A percentile compares a stretch with the other conserved stretches of the same genome.
phyloP scores from a whole-genome alignment of 2,113 vertebrate species.

The Fulmarus glacialis region DNA sequence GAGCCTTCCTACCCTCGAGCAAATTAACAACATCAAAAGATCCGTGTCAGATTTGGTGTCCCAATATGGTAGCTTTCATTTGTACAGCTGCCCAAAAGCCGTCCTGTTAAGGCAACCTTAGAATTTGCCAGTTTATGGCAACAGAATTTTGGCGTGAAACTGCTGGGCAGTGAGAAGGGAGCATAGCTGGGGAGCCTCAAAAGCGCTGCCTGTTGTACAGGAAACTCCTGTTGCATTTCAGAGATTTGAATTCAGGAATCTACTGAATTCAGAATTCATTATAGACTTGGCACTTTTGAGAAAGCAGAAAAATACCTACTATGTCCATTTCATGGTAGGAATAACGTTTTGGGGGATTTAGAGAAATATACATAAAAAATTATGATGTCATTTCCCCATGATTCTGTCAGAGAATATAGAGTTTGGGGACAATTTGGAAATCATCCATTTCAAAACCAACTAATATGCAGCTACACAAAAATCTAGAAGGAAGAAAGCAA shows the following conservation, averaged over 20 bases:
- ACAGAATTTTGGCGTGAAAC: not conserved
- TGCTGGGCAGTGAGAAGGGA: not conserved
- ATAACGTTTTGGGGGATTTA: not conserved
- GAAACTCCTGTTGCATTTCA: not conserved
- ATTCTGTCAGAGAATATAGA: not conserved
- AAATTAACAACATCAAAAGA: not conserved
- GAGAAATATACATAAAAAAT: not conserved
- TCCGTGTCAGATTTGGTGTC: not conserved
- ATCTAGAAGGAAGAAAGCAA: not conserved
- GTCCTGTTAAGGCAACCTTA: not conserved
- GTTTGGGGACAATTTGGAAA: not conserved
- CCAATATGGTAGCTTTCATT: not conserved
- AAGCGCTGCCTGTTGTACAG: rapidly evolving
- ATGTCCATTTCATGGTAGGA: not conserved
- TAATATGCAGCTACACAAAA: not conserved
- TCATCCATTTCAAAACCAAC: not conserved
- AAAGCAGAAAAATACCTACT: not conserved
- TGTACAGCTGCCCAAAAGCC: not conserved
- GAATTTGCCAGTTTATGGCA: not conserved
- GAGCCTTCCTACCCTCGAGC: no score
- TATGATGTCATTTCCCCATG: not conserved
- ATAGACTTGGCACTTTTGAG: not conserved
- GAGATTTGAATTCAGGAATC: not conserved
- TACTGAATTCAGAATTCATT: not conserved
- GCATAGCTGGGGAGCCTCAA: not conserved